Evolutionary conservation across 2,888 invertebrate species (phyloP), one percentile per base, ranked within the genome.

Genomic region (Epinotia nisella): DNA sequence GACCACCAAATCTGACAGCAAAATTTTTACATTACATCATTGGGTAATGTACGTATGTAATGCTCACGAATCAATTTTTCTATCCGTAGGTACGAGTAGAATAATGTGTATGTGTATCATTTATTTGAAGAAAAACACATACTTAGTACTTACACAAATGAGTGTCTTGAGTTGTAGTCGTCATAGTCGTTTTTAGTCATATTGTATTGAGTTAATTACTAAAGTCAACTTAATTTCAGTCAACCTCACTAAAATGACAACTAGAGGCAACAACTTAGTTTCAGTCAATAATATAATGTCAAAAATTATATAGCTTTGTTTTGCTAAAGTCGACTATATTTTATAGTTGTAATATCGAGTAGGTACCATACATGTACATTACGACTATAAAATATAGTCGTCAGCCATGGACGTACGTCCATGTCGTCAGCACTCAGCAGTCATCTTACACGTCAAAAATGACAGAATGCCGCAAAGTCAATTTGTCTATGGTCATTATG

Each of bases 401-500:
- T 49, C n/a, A n/a, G n/a, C n/a, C n/a, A n/a, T n/a, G n/a, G 1
- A 45, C 19, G 61, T 24, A 24, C 21, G 24, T 24, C 3, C 24
- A 41, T 11, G 39, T 56, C 56, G n/a, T 41, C 11, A 66, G 10
- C 9, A 0, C 3, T 39, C 11, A 39, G 11, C 11, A 4, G 10
- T 39, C 10, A 41, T 10, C 10, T 11, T 41, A 41, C 13, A 35
- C 13, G 45, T 56, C 11, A 29, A 45, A 29, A 19, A 56, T 39
- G 45, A 24, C n/a, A 11, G 39, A 70, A n/a, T 41, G 10, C 53
- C 60, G 60, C 69, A 60, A 53, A 60, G 45, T 49, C 45, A 51
- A 55, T 7, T 72, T 68, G 67, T 72, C 72, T 72, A 68, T 72
- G 72, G 61, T 55, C 24, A 39, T 29, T 66, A 56, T 66, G 65